Base-by-base conservation (phyloP, 2,888 invertebrate species). In the Amblyjoppa fuscipennis region DNA sequence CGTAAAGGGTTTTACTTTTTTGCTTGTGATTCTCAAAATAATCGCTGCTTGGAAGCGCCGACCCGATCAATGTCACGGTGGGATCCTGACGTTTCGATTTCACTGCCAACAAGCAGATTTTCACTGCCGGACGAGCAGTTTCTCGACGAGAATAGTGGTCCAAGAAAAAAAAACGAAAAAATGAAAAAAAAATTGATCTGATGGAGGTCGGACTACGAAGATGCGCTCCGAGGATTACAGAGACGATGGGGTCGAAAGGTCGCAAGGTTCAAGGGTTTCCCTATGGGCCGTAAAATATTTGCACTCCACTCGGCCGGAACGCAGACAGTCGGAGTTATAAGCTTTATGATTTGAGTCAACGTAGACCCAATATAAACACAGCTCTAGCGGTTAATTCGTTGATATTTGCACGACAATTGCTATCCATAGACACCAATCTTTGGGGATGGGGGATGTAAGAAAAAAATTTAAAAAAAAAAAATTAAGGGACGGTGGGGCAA, bases 311-410 rank as follows among this genome's bases (percentile, higher is more conserved):
- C 82, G 68, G 81, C 81, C 59, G 59, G 59, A 73, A 25, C 78
- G 83, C 83, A 81, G 79, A 28, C 74, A 71, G 71, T 74, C 81
- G 25, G 59, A 59, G 59, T 59, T 59, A 59, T 59, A 88, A 83
- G 87, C 84, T 87, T 89, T 89, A 89, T 87, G 87, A 89, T 87
- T 89, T 88, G 80, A 88, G 88, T 89, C 85, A 89, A 89, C 87
- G 82, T 84, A 89, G 89, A 89, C 88, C 81, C 81, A 87, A 85
- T 88, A 89, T 89, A 88, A 86, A 89, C 25, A 59, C 59, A 59
- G 59, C 9, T 59, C 59, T 59, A 11, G 20, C 28, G 59, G 20
- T 59, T 20, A 28, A 59, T 59, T 25, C 59, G 9, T 3, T 1
- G 28, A 59, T 20, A 59, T 59, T 56, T 20, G 59, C 28, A 25